Conservation (phyloP, 2,113 vertebrate genomes). For the Bucco capensis region DNA sequence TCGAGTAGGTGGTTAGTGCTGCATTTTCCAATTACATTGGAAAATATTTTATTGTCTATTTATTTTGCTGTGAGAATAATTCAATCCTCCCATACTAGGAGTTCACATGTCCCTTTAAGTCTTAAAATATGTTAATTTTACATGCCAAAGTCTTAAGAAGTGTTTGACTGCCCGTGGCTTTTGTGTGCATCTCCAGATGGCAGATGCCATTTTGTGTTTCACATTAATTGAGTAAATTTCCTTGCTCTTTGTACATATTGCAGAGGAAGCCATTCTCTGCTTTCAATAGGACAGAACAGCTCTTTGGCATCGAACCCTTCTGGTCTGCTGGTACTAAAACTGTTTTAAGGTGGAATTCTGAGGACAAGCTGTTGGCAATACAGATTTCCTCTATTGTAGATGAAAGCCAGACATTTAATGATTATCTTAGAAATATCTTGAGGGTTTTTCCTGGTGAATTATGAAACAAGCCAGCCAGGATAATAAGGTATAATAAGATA, state of each 20-base stretch:
- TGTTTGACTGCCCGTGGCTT: conserved; percentile 71
- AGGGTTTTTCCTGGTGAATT: not conserved
- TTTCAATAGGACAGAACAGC: conserved; percentile 76
- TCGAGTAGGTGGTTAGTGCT: not conserved
- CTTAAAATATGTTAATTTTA: conserved; percentile 70
- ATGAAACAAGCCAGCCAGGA: not conserved
- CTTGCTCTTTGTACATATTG: conserved; percentile 80
- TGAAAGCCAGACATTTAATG: not conserved
- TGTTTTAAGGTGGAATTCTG: conserved; percentile 66
- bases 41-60: not conserved
- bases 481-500: not conserved
- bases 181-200: conserved; percentile 77
- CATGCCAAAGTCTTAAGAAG: conserved; percentile 78
- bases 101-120: conserved; percentile 65
- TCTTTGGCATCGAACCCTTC: conserved; percentile 71
- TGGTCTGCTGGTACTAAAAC: conserved; percentile 64
- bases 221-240: conserved; percentile 79
- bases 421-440: conserved; percentile 11
- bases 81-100: not conserved
- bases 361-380: conserved; percentile 35
- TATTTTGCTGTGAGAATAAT: not conserved
- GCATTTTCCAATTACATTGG: not conserved
- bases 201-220: conserved; percentile 80
- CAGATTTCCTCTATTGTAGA: conserved; percentile 1
- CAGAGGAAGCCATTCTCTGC: conserved; percentile 75